These are phyloP conservation scores for Origma solitaria DNA, from an alignment of 2,113 vertebrate genomes.

Conservation along the genomic window DNA sequence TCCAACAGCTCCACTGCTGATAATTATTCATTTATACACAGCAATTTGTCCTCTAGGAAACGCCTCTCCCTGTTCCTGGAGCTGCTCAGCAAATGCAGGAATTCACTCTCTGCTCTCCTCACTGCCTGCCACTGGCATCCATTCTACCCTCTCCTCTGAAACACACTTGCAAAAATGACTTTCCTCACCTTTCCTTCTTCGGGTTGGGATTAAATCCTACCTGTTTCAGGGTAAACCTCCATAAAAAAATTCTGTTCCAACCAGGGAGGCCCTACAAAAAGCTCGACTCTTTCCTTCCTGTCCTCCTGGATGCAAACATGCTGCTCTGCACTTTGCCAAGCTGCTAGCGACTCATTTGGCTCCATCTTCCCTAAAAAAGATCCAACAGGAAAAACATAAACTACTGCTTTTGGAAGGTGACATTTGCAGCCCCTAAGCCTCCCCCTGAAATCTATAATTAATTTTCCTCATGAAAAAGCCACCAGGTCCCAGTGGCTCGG, in stretches of 20 bases:
- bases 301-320: neutral
- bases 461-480: neutral
- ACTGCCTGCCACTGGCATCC: neutral
- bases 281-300: neutral
- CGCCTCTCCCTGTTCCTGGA: neutral
- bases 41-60: neutral
- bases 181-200: neutral
- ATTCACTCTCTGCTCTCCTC: neutral
- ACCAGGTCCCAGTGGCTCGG: neutral
- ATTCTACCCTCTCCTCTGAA: neutral
- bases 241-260: neutral
- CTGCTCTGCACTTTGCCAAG: neutral
- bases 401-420: neutral
- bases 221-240: neutral
- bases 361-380: neutral
- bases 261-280: neutral
- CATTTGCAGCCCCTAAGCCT: neutral
- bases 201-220: neutral
- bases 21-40: neutral
- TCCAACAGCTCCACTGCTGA: neutral
- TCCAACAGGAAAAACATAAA: neutral
- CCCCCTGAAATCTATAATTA: rapidly evolving
- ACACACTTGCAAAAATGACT: neutral
- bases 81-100: neutral
- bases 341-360: neutral